Conservation (phyloP, 2,888 invertebrate genomes). For the Boloria selene region DNA sequence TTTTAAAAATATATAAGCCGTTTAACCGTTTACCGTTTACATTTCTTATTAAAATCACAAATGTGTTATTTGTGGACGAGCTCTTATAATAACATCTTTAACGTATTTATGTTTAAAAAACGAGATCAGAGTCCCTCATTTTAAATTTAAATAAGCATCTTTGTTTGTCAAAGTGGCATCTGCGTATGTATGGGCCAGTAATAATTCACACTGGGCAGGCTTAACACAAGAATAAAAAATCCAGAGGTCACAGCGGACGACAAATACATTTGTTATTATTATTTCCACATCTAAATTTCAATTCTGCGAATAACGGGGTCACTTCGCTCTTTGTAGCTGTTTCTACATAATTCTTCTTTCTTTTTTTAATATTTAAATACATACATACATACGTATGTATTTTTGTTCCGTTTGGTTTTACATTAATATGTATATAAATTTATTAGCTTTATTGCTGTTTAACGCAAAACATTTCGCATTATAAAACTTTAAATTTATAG, state of each 20-base stretch:
- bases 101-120: slow-evolving; percentile 66
- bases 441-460: too few species aligned
- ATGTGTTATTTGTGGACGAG: slow-evolving; percentile 21
- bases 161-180: slow-evolving; percentile 72
- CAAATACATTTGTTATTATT: slow-evolving; percentile 73
- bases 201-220: slow-evolving; percentile 57
- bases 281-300: slow-evolving; percentile 76
- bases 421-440: too few species aligned
- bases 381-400: too few species aligned
- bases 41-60: slow-evolving; percentile 3
- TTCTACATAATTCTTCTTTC: slow-evolving; percentile 65
- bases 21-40: too few species aligned
- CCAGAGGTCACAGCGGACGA: slow-evolving; percentile 71
- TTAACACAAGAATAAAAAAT: slow-evolving; percentile 46
- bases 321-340: slow-evolving; percentile 65
- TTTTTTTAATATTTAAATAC: slow-evolving; percentile 17
- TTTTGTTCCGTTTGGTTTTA: too few species aligned
- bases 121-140: slow-evolving; percentile 66
- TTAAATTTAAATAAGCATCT: slow-evolving; percentile 73
- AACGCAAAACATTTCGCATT: too few species aligned
- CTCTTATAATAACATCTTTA: slow-evolving; percentile 41
- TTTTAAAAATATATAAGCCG: too few species aligned
- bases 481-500: not conserved
- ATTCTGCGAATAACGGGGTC: slow-evolving; percentile 77
- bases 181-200: slow-evolving; percentile 70